phyloP scores from a whole-genome alignment of 2,888 invertebrate genomes.

The Salpingus planirostris region DNA sequence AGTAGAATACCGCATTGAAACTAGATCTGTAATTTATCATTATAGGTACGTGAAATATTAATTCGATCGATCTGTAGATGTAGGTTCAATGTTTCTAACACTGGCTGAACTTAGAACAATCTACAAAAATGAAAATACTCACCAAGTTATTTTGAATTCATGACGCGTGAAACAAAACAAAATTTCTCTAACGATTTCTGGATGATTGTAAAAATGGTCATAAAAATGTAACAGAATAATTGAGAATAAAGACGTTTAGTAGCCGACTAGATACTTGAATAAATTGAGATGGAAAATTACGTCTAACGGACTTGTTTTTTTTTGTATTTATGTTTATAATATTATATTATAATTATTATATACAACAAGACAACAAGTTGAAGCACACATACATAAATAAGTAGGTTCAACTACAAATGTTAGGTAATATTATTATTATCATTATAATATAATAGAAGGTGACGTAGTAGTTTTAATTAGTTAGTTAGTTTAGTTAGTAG shows the following conservation, averaged over 20 bases:
- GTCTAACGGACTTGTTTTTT: constrained; percentile 10
- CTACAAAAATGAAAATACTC: constrained; percentile 20
- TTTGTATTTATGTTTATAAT: too few relatives aligned
- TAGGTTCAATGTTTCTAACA: too few relatives aligned
- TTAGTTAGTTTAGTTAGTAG: too few relatives aligned
- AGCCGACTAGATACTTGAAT: too few relatives aligned
- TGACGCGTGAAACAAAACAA: constrained; percentile 32
- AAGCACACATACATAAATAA: constrained; percentile 24
- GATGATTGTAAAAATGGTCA: too few relatives aligned
- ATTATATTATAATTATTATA: too few relatives aligned
- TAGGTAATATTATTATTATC: background rate
- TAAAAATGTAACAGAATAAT: background rate
- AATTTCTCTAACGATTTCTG: constrained; percentile 20
- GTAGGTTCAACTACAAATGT: constrained; percentile 17
- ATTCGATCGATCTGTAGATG: too few relatives aligned
- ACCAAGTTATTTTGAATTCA: constrained; percentile 29
- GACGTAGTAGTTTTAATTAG: constrained; percentile 9
- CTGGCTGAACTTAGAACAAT: too few relatives aligned
- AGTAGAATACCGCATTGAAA: too few relatives aligned
- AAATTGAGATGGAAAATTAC: constrained; percentile 4
- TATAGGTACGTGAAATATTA: too few relatives aligned
- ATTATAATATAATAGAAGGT: constrained; percentile 9
- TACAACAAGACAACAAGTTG: constrained; percentile 23
- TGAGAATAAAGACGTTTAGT: background rate
- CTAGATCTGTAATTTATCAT: too few relatives aligned